These are phyloP conservation scores for Cotesia glomerata DNA, from an alignment of 1,140 invertebrate genomes.

Conservation along the genomic window DNA sequence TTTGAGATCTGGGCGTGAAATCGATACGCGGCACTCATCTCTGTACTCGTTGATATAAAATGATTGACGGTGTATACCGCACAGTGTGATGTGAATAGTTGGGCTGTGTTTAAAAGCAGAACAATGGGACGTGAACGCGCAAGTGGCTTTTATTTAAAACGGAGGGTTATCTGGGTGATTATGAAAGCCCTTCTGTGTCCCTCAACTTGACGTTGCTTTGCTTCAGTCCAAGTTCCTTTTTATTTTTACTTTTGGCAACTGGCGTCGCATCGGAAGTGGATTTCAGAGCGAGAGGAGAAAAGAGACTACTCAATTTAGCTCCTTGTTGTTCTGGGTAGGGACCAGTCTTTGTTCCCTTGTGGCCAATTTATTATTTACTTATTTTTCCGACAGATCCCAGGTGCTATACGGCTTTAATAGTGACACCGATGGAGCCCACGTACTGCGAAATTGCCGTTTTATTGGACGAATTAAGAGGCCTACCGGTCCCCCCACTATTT, in stretches of 20 bases:
- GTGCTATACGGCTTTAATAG: constrained; percentile 44
- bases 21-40: not conserved
- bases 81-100: not conserved
- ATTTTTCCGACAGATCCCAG: constrained; percentile 43
- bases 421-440: constrained; percentile 45
- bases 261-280: no score
- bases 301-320: no score
- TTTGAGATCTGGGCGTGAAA: not conserved
- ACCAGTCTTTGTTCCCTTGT: constrained; percentile 21
- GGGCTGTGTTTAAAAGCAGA: not conserved
- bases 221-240: no score
- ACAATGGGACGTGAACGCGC: constrained; percentile 19
- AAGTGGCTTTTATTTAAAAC: constrained; percentile 16
- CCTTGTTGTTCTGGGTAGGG: not conserved
- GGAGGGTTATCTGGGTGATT: constrained; percentile 11
- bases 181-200: not conserved
- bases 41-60: not conserved
- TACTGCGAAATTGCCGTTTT: constrained; percentile 40
- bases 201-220: not conserved
- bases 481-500: constrained; percentile 7
- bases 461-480: constrained; percentile 55
- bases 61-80: constrained; percentile 6
- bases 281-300: no score
- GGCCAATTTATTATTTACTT: constrained; percentile 39
- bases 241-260: no score